Evolutionary conservation across 2,113 vertebrate species (phyloP).

Genomic region (Parotia lawesii): DNA sequence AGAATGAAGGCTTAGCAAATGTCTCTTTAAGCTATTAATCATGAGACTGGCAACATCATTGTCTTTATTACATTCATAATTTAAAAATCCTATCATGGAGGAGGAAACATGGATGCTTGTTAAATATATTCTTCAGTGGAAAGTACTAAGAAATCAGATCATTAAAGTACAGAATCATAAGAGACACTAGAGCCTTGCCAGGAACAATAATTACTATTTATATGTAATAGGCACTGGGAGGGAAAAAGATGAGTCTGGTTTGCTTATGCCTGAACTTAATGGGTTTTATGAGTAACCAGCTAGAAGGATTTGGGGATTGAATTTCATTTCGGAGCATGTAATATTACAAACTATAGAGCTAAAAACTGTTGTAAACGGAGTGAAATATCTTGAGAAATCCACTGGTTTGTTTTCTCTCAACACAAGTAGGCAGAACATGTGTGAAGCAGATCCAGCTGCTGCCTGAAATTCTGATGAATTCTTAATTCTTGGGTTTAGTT

Average conservation of each 20-base stretch:
- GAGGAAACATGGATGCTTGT: slow-evolving; percentile 57
- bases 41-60: slow-evolving; percentile 55
- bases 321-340: slow-evolving; percentile 53
- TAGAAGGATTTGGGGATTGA: slow-evolving; percentile 54
- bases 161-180: slow-evolving; percentile 57
- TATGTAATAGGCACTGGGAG: slow-evolving; percentile 54
- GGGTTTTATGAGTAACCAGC: slow-evolving; percentile 50
- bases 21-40: slow-evolving; percentile 58
- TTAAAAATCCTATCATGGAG: slow-evolving; percentile 61
- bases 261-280: slow-evolving; percentile 57
- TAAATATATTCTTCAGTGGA: slow-evolving; percentile 57
- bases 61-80: slow-evolving; percentile 68
- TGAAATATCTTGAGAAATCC: slow-evolving; percentile 70
- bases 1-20: slow-evolving; percentile 40
- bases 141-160: slow-evolving; percentile 58
- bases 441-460: neutral
- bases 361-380: slow-evolving; percentile 14
- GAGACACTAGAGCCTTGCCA: slow-evolving; percentile 56
- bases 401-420: slow-evolving; percentile 35
- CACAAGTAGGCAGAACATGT: neutral
- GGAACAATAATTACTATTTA: slow-evolving; percentile 66
- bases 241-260: slow-evolving; percentile 47
- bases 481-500: neutral
- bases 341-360: slow-evolving; percentile 39
- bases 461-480: neutral